Evolutionary conservation across 2,797 vertebrate genomes (phyloP).

Genomic region (Sarcoramphus papa): DNA sequence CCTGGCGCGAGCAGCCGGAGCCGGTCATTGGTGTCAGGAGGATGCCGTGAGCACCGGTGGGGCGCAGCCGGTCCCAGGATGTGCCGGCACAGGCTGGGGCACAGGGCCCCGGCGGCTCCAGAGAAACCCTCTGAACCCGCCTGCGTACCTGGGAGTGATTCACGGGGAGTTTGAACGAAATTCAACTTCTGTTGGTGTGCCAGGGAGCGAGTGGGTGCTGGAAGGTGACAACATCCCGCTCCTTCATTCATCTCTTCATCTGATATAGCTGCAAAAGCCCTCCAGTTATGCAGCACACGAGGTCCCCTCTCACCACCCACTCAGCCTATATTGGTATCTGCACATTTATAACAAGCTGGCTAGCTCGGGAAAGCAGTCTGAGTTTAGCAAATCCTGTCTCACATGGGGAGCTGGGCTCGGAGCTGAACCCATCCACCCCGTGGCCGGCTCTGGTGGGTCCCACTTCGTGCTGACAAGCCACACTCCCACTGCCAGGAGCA

Average conservation of each 20-base stretch:
- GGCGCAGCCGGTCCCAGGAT: background rate
- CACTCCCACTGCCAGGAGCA: background rate
- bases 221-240: conserved; percentile 5
- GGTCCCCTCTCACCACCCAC: background rate
- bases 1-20: background rate
- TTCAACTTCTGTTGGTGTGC: background rate
- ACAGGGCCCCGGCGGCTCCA: background rate
- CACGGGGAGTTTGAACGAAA: background rate
- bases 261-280: background rate
- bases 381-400: background rate
- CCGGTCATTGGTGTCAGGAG: accelerated
- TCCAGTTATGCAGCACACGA: background rate
- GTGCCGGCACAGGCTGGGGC: background rate
- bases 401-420: background rate
- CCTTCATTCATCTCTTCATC: conserved; percentile 39
- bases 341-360: background rate
- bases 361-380: background rate
- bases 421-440: background rate
- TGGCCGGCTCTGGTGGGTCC: accelerated
- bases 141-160: background rate
- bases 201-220: conserved; percentile 11
- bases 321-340: background rate
- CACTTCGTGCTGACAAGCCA: background rate
- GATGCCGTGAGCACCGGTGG: accelerated
- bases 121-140: background rate